phyloP scores from a whole-genome alignment of 1,140 invertebrate species.

The Monomorium pharaonis region DNA sequence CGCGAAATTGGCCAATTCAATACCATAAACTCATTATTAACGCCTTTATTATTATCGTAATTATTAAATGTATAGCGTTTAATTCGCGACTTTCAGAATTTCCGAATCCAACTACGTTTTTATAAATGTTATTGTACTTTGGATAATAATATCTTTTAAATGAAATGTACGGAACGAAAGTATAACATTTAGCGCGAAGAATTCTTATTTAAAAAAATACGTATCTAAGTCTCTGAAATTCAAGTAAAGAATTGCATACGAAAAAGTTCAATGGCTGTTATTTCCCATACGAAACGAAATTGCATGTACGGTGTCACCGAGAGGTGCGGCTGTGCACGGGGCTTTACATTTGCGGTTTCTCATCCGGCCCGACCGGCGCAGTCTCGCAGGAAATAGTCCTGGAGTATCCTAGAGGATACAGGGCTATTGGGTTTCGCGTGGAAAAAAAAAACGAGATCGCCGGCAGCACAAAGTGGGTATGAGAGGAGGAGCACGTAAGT shows the following conservation, averaged over 20 bases:
- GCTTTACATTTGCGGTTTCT: constrained; percentile 83
- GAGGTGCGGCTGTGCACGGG: constrained; percentile 42
- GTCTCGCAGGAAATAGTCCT: constrained; percentile 84
- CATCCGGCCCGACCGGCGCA: constrained; percentile 80
- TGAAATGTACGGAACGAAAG: background rate
- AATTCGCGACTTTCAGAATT: background rate
- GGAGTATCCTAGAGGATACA: constrained; percentile 84
- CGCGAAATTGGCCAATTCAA: background rate
- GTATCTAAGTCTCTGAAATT: background rate
- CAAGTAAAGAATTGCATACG: background rate
- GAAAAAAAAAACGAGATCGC: constrained; percentile 61
- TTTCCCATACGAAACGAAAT: background rate
- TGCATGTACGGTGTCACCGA: constrained; percentile 21
- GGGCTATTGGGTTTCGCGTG: constrained; percentile 83
- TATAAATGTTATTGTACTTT: background rate
- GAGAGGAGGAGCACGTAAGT: constrained; percentile 60
- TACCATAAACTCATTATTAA: background rate
- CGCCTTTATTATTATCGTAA: background rate
- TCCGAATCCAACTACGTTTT: background rate
- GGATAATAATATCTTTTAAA: background rate
- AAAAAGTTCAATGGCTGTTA: background rate
- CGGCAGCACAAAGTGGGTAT: constrained; percentile 63
- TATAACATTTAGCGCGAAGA: background rate
- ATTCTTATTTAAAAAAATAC: background rate
- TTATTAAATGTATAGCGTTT: background rate